These are phyloP conservation scores for Hydroisotoma schaefferi DNA, from an alignment of 2,888 invertebrate genomes.

Conservation along the genomic window DNA sequence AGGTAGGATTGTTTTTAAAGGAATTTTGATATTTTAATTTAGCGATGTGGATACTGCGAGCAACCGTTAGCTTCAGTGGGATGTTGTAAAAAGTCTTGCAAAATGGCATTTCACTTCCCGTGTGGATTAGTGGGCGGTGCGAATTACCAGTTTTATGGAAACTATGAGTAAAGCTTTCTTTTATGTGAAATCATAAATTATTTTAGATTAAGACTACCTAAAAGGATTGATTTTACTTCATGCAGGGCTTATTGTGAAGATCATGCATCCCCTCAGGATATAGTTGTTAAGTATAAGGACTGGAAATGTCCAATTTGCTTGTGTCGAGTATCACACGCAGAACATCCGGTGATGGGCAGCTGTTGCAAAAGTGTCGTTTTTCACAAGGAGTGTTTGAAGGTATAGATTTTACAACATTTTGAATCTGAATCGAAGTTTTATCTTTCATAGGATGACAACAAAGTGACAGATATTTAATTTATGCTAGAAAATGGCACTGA, in stretches of 20 bases:
- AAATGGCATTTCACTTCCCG: slow-evolving; percentile 67
- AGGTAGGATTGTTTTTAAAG: not conserved
- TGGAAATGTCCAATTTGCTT: slow-evolving; percentile 40
- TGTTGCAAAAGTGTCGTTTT: slow-evolving; percentile 70
- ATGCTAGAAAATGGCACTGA: slow-evolving; percentile 65
- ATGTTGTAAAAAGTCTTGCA: slow-evolving; percentile 64
- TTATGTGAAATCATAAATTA: too few species aligned
- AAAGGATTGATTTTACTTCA: too few species aligned
- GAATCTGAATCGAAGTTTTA: too few species aligned
- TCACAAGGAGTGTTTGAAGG: slow-evolving; percentile 69
- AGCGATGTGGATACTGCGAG: slow-evolving; percentile 69
- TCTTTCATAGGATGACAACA: too few species aligned
- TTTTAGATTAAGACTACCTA: too few species aligned
- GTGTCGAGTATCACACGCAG: slow-evolving; percentile 33
- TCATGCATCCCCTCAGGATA: slow-evolving; percentile 61
- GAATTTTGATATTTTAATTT: slow-evolving; percentile 25
- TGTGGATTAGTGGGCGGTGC: slow-evolving; percentile 67
- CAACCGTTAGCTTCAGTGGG: slow-evolving; percentile 67
- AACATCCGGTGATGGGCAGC: slow-evolving; percentile 60
- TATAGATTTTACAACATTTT: slow-evolving; percentile 49
- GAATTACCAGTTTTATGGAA: slow-evolving; percentile 63
- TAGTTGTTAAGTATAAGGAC: slow-evolving; percentile 48
- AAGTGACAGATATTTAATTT: slow-evolving; percentile 21
- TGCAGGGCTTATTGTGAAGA: slow-evolving; percentile 59
- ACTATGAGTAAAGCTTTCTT: slow-evolving; percentile 58